A percentile compares a stretch with the other conserved stretches of the same genome.
These are phyloP conservation scores for Myioborus melanocephalus DNA, from an alignment of 2,797 vertebrate species.

Conservation along the genomic window DNA sequence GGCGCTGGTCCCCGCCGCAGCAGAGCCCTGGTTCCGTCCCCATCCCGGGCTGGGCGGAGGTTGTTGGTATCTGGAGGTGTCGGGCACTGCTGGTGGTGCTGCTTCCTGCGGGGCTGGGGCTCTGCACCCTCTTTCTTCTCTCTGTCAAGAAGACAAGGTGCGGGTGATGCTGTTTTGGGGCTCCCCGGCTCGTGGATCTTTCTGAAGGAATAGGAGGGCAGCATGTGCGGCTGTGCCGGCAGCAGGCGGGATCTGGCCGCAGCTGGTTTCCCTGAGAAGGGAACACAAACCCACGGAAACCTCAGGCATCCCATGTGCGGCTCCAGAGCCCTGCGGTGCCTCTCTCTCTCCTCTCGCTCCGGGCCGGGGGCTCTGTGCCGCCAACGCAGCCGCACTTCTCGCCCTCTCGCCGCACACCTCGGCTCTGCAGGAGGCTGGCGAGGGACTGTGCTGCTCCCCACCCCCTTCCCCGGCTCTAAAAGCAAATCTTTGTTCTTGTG, in stretches of 20 bases:
- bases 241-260: neutral
- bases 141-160: neutral
- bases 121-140: neutral
- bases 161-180: neutral
- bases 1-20: neutral
- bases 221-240: neutral
- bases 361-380: neutral
- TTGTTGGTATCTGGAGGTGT: fast-evolving
- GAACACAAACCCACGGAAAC: neutral
- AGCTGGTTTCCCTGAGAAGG: neutral
- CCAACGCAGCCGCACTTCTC: neutral
- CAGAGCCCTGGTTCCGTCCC: neutral
- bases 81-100: neutral
- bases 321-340: neutral
- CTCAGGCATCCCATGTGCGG: neutral
- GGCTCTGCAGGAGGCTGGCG: neutral
- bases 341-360: neutral
- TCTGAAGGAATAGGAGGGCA: neutral
- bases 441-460: slow-evolving; percentile 15
- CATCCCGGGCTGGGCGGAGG: neutral
- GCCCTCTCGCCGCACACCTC: slow-evolving; percentile 5
- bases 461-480: slow-evolving; percentile 41
- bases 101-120: neutral
- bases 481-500: slow-evolving; percentile 60
- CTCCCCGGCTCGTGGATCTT: fast-evolving